Evolutionary conservation across 2,113 vertebrate genomes (phyloP).

Genomic region (Pelmatolapia mariae): DNA sequence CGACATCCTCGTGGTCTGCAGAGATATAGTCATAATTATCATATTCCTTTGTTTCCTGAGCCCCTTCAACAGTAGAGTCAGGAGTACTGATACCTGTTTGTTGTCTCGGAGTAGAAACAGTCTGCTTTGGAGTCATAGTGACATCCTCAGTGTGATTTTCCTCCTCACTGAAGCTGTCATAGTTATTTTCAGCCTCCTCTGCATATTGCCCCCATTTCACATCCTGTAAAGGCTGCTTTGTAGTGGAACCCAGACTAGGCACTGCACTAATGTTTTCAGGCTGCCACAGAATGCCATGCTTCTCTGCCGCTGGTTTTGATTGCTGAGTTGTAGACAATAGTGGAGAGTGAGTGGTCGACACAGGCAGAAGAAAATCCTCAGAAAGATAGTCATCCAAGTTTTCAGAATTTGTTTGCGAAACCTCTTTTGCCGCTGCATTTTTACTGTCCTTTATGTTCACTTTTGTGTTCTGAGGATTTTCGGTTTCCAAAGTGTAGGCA

Average conservation of each 20-base stretch:
- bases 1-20: not conserved
- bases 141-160: not conserved
- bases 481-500: not conserved
- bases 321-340: not conserved
- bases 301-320: not conserved
- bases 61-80: not conserved
- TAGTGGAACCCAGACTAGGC: not conserved
- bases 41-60: not conserved
- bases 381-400: constrained; percentile 10
- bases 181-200: not conserved
- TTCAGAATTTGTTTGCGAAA: not conserved
- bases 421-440: not conserved
- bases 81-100: not conserved
- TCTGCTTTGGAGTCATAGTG: not conserved
- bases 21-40: not conserved
- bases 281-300: not conserved
- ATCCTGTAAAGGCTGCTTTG: not conserved
- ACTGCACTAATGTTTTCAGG: not conserved
- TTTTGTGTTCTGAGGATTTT: not conserved
- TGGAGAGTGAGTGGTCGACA: constrained; percentile 21
- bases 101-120: not conserved
- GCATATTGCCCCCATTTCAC: not conserved
- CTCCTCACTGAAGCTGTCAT: not conserved
- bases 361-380: constrained; percentile 55
- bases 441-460: not conserved